Conservation (phyloP, 2,888 invertebrate genomes). For the Cantharis rustica region DNA sequence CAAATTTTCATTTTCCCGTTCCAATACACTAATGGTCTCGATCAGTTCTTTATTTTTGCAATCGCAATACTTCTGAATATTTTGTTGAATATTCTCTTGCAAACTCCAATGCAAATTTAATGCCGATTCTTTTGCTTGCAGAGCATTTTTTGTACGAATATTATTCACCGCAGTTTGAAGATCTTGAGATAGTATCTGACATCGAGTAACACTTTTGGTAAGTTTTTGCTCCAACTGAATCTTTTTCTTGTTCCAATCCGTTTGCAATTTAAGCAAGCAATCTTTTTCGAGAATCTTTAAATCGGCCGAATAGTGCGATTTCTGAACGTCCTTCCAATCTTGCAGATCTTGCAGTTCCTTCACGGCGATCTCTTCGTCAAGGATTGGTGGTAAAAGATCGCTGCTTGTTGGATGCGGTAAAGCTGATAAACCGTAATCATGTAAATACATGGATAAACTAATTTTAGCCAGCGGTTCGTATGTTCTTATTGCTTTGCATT, state of each 20-base stretch:
- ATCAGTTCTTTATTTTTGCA: constrained; percentile 46
- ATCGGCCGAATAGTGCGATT: constrained; percentile 65
- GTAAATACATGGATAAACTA: constrained; percentile 38
- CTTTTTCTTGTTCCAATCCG: constrained; percentile 44
- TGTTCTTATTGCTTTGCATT: constrained; percentile 35
- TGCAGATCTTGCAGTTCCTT: constrained; percentile 71
- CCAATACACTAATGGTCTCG: constrained; percentile 46
- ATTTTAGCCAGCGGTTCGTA: constrained; percentile 42
- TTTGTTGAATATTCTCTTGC: constrained; percentile 44
- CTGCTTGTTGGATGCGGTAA: constrained; percentile 18
- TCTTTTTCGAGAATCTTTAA: constrained; percentile 49
- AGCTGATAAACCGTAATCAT: constrained; percentile 29
- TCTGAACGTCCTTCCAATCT: constrained; percentile 74
- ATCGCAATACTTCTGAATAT: constrained; percentile 40
- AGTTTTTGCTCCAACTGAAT: constrained; percentile 63
- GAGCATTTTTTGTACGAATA: constrained; percentile 31
- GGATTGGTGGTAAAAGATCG: constrained; percentile 43
- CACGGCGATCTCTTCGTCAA: constrained; percentile 54
- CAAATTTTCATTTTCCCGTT: constrained; percentile 48
- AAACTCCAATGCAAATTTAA: constrained; percentile 30
- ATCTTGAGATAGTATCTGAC: constrained; percentile 63
- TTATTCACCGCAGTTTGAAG: constrained; percentile 62
- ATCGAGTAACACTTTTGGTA: constrained; percentile 64
- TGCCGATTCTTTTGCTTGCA: constrained; percentile 34
- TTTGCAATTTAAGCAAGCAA: constrained; percentile 27